phyloP scores from a whole-genome alignment of 2,113 vertebrate genomes.

The Eira barbara region DNA sequence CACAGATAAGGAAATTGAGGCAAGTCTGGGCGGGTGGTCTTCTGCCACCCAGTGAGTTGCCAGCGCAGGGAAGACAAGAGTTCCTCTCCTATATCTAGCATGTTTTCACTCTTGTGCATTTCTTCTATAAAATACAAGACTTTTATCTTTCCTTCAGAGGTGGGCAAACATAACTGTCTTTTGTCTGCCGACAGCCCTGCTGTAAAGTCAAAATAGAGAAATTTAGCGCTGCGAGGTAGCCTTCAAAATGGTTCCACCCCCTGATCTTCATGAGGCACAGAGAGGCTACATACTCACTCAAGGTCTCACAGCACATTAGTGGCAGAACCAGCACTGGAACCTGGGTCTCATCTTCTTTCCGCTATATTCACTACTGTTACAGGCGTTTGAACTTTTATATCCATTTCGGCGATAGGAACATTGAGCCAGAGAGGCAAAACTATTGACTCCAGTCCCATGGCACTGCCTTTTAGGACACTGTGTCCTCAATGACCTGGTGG shows the following conservation, averaged over 20 bases:
- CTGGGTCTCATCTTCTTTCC: neutral
- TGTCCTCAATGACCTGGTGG: neutral
- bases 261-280: neutral
- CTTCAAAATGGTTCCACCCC: neutral
- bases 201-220: constrained; percentile 1
- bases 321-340: neutral
- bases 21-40: neutral
- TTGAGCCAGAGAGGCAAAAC: neutral
- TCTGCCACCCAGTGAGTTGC: neutral
- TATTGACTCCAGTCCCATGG: neutral
- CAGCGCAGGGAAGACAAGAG: neutral
- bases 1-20: neutral
- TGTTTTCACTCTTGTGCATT: neutral
- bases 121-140: neutral
- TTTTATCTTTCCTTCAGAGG: neutral
- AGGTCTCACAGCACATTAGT: neutral
- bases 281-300: neutral
- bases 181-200: neutral
- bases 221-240: neutral
- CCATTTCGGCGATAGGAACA: neutral
- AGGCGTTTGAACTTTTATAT: neutral
- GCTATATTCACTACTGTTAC: neutral
- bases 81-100: neutral
- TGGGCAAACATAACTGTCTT: neutral
- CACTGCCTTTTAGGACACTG: neutral